A percentile compares a stretch with the other conserved stretches of the same genome.
These are phyloP conservation scores for Allophyes oxyacanthae DNA, from an alignment of 2,888 invertebrate genomes.

Conservation along the genomic window DNA sequence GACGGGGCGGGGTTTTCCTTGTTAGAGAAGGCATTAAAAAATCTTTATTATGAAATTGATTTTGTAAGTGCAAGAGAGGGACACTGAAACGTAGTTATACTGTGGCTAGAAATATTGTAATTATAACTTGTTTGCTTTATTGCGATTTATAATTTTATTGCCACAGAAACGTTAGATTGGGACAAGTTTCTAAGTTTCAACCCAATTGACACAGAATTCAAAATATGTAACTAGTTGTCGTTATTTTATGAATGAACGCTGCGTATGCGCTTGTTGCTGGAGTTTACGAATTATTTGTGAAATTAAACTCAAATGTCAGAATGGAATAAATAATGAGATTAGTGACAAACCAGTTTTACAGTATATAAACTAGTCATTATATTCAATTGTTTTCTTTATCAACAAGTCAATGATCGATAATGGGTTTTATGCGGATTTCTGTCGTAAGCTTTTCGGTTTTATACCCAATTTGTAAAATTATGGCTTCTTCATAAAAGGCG, in stretches of 20 bases:
- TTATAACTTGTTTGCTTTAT: too few species aligned
- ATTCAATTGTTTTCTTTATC: slow-evolving; percentile 1
- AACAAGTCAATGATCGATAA: slow-evolving; percentile 4
- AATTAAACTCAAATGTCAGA: slow-evolving; percentile 19
- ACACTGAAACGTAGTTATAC: too few species aligned
- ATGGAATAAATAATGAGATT: slow-evolving; percentile 15
- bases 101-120: too few species aligned
- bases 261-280: slow-evolving; percentile 4
- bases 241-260: slow-evolving; percentile 30
- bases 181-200: slow-evolving; percentile 20
- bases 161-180: not conserved
- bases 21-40: too few species aligned
- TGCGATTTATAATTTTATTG: not conserved
- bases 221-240: slow-evolving; percentile 26
- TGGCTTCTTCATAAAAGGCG: too few species aligned
- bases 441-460: not conserved
- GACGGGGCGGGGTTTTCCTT: too few species aligned
- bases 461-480: too few species aligned
- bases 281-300: slow-evolving; percentile 28
- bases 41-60: too few species aligned
- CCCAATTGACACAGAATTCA: slow-evolving; percentile 27
- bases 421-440: not conserved
- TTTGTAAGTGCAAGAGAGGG: too few species aligned
- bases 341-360: slow-evolving; percentile 14
- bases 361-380: too few species aligned